Evolutionary conservation across 2,797 vertebrate genomes (phyloP), one percentile per base, ranked within the genome.

Genomic region (Eutrigla gurnardus): DNA sequence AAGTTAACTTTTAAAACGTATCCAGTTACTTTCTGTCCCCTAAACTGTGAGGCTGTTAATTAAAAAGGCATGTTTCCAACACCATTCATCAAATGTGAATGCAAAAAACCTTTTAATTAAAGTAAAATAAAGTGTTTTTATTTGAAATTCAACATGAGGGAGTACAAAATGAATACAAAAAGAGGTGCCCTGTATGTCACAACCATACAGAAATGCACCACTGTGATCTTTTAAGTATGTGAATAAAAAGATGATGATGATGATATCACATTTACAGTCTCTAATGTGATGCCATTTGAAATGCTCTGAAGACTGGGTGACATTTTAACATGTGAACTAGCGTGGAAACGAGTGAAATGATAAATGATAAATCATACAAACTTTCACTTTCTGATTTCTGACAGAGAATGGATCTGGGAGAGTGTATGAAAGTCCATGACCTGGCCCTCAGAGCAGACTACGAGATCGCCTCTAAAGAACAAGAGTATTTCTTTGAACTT

Each of bases 401-500:
- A 25, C 90, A 99, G 98, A 96, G 98, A 88, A 99, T 99, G 98
- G 98, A 99, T 91, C 95, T 99, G 86, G 98, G 98, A 84, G 98
- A 99, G 88, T 99, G 98, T 86, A 90, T 97, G 80, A 99, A 99
- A 91, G 97, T 99, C 55, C 98, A 99, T 55, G 98, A 99, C 91
- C 92, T 99, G 90, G 98, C 98, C 18, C 93, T 99, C 78, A 95
- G 98, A 93, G 98, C 98, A 54, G 98, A 99, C 92, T 99, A 96
- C 80, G 98, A 99, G 95, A 99, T 99, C 57, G 98, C 98, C 73
- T 97, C 97, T 64, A 99, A 99, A 93, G 96, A 99, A 87, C 96
- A 98, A 87, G 98, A 99, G 85, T 99, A 96, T 93, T 99, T 99
- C 93, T 99, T 99, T 88, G 98, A 99, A 84, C 96, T 99, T 90